Conservation (phyloP, 1,140 invertebrate genomes). For the Hypsibius dujardini region DNA sequence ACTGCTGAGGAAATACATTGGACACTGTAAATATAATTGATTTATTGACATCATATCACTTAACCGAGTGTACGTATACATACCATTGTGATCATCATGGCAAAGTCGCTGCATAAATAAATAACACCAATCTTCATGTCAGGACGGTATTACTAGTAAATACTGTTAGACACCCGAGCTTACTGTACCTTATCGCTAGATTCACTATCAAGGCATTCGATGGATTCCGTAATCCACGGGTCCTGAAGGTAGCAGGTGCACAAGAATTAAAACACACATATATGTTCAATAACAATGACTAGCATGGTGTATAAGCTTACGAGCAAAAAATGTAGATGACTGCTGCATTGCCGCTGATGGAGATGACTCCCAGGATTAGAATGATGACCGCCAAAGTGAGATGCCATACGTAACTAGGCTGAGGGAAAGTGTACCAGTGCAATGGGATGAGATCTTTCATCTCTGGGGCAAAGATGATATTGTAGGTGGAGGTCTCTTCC, state of each 20-base stretch:
- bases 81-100: conserved; percentile 66
- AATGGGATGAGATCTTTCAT: not conserved
- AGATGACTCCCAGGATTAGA: conserved; percentile 47
- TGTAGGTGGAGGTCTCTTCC: no score
- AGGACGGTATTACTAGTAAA: no score
- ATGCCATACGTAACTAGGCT: conserved; percentile 59
- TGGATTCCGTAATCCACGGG: conserved; percentile 56
- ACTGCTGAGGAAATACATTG: conserved; percentile 59
- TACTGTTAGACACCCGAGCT: no score
- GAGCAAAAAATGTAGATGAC: conserved; percentile 71
- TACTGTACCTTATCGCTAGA: no score
- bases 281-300: no score
- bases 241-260: conserved; percentile 32
- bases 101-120: conserved; percentile 65
- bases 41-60: no score
- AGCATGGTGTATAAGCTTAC: no score
- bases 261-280: no score
- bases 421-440: conserved; percentile 51
- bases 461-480: not conserved
- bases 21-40: no score
- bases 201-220: conserved; percentile 67
- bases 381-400: conserved; percentile 55
- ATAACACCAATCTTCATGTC: no score
- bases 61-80: no score
- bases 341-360: conserved; percentile 58